Base-by-base conservation (phyloP, 2,888 invertebrate genomes). In the Hirtodrosophila histrioides region DNA sequence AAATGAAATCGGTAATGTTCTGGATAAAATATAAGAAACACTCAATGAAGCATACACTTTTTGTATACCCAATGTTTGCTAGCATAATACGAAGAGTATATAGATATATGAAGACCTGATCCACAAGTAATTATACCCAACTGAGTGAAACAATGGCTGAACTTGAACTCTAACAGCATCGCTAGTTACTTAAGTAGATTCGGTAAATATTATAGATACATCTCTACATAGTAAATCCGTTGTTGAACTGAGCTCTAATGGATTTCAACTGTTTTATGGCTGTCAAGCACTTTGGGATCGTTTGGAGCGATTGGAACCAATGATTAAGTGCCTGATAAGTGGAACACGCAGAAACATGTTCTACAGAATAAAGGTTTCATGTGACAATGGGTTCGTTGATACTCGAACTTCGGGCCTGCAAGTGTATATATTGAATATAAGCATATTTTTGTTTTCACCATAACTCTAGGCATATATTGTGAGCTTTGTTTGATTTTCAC, bases 401-500 rank as follows among this genome's bases (percentile, higher is more conserved):
- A 61, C 33, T 46, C 46, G 12, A 23, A n/a, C 12, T 31, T 54
- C 27, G 17, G 17, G 17, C 2, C 17, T 27, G 45, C 23, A 31
- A 10, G 7, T 48, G 35, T 11, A 58, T 41, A 12, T 23, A 40
- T 31, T 35, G 33, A 49, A 8, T 49, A n/a, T 27, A 29, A 4
- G 10, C 4, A 4, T 27, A 0, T 27, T 27, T 27, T 27, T 27
- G 31, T 31, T 31, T 31, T 9, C 31, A 31, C 3, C 31, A 31
- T 31, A 31, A 8, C 31, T 31, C 8, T 31, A 31, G 9, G 7
- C 9, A 31, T 31, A 31, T 31, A 31, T 31, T 31, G 3, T 31
- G 31, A 31, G 31, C 1, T 43, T 50, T 84, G 69, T 82, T 85
- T 76, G 77, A 36, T 74, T 78, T 67, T 60, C 69, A 62, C 53